Evolutionary conservation across 2,888 invertebrate species (phyloP), one percentile per base, ranked within the genome.

Genomic region (Aethes cnicana): DNA sequence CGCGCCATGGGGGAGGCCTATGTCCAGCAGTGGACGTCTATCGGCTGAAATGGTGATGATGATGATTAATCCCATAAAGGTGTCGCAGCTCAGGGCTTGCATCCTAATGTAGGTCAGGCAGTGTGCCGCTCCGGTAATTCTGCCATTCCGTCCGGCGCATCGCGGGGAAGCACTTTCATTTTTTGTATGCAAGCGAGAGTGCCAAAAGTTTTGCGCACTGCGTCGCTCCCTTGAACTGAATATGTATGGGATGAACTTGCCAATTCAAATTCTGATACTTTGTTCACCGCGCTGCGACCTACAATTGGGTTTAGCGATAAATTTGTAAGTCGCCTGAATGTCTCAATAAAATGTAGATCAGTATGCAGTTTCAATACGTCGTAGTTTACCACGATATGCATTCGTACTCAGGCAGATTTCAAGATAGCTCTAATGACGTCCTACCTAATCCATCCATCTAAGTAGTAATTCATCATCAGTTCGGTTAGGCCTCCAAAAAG

Each of bases 161-260:
- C 53, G 49, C 55, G 56, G n/a, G 62, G 50, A 32, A 48, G 64
- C 78, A 85, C 85, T 86, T 84, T 84, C 84, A 78, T 82, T 87
- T 87, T 86, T 88, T 84, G 77, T 75, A 80, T 85, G 84, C 82
- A 84, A 85, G 83, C 72, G 81, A 80, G 85, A 84, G 86, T 87
- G 88, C 88, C 88, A 88, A 86, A 87, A 87, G 68, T 84, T 86
- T 88, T 83, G 81, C 88, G 88, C 88, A 89, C 71, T 88, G 88
- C 88, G 88, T 81, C 81, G 74, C 73, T 72, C 57, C 60, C 59
- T 61, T 63, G 57, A 63, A 64, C 76, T 86, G 83, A 85, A 86
- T 86, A 85, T 87, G 84, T 85, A 84, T 85, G 79, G 76, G 61
- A 59, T 64, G 66, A 73, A 81, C 77, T 85, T 84, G 85, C 82